Conservation (phyloP, 2,888 invertebrate species). For the Patella depressa region DNA sequence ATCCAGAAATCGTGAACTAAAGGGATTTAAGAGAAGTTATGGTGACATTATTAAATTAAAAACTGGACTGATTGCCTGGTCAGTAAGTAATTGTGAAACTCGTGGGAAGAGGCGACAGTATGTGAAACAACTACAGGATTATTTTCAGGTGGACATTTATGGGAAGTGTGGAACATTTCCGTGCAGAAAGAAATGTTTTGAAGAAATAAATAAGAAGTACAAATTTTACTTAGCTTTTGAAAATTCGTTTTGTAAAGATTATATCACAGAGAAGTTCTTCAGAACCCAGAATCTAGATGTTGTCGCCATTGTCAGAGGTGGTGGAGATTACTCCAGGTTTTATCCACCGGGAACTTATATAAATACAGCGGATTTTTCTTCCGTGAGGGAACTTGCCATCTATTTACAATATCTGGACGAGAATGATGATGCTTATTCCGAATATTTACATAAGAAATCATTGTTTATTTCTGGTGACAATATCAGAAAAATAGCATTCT, state of each 20-base stretch:
- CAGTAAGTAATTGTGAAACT: conserved; percentile 27
- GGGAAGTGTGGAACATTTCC: conserved; percentile 30
- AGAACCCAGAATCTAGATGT: conserved; percentile 15
- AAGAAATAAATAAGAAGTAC: conserved; percentile 20
- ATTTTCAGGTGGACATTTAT: conserved; percentile 28
- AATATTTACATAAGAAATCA: background rate
- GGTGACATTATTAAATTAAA: conserved; percentile 15
- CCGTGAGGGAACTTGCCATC: conserved; percentile 15
- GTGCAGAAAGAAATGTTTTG: background rate
- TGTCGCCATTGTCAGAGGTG: conserved; percentile 31
- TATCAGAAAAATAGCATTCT: background rate
- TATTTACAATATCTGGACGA: conserved; percentile 15
- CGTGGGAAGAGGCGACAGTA: conserved; percentile 25
- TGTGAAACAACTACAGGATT: conserved; percentile 20
- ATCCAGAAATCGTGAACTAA: background rate
- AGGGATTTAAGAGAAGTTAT: background rate
- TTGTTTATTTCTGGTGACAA: background rate
- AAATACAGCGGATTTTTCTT: conserved; percentile 15
- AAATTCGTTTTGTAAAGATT: conserved; percentile 34
- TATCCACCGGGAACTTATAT: conserved; percentile 20
- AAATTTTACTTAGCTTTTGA: conserved; percentile 39
- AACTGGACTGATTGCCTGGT: conserved; percentile 25
- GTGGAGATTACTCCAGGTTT: conserved; percentile 29
- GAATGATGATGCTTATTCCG: background rate
- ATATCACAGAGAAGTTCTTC: conserved; percentile 38